Evolutionary conservation across 2,888 invertebrate species (phyloP).

Genomic region (Drosophila kokeensis): DNA sequence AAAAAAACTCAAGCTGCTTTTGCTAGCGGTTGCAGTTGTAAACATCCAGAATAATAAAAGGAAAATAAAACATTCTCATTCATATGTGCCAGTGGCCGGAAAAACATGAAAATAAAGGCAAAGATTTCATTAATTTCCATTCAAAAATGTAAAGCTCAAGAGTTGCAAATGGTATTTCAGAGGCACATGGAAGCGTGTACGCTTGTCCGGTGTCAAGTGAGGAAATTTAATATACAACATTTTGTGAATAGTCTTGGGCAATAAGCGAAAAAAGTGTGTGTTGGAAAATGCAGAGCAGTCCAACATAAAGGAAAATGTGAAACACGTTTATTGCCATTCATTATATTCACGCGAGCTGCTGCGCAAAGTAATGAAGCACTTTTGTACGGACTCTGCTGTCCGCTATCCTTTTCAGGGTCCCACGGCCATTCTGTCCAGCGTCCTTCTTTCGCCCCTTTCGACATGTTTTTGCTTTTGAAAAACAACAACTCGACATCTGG

Average conservation of each 20-base stretch:
- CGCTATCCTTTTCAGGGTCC: conserved; percentile 56
- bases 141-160: not conserved
- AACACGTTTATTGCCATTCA: conserved; percentile 81
- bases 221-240: conserved; percentile 50
- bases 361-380: conserved; percentile 81
- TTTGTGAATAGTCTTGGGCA: conserved; percentile 23
- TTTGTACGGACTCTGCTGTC: conserved; percentile 39
- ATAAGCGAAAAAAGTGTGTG: conserved; percentile 61
- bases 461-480: conserved; percentile 55
- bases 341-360: conserved; percentile 82
- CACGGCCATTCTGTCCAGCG: conserved; percentile 1
- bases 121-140: conserved; percentile 46
- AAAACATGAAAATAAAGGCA: not conserved
- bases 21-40: conserved; percentile 33
- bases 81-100: conserved; percentile 7
- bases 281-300: conserved; percentile 24
- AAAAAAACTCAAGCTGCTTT: not conserved
- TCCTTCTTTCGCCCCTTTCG: conserved; percentile 2
- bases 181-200: not conserved
- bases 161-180: conserved; percentile 10
- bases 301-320: conserved; percentile 69
- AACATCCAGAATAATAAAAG: conserved; percentile 15
- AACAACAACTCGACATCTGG: conserved; percentile 33
- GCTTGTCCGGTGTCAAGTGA: conserved; percentile 22
- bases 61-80: not conserved